Evolutionary conservation across 2,113 vertebrate species (phyloP).

Genomic region (Clarias magur): DNA sequence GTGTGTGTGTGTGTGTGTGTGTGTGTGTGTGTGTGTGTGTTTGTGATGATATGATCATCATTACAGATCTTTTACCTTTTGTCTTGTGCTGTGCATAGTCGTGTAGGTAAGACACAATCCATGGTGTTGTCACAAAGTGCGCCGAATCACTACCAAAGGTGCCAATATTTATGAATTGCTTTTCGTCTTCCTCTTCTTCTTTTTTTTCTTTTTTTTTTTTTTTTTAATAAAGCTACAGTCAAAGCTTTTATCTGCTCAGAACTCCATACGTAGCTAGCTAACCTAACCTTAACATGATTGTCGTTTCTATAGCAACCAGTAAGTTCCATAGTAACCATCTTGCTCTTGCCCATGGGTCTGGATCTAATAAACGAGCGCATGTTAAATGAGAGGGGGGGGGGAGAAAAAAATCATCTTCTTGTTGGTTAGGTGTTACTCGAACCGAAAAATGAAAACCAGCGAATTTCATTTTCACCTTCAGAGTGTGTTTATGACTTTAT

Average conservation of each 20-base stretch:
- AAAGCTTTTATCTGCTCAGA: too few relatives aligned
- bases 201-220: not conserved
- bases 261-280: not conserved
- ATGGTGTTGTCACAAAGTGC: not conserved
- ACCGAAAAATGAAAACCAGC: too few relatives aligned
- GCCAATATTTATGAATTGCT: not conserved
- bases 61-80: not conserved
- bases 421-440: not conserved
- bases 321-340: not conserved
- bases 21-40: not conserved
- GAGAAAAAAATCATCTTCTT: not conserved
- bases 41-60: not conserved
- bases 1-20: not conserved
- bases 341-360: not conserved
- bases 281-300: not conserved
- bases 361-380: not conserved
- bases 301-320: not conserved
- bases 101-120: not conserved
- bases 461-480: conserved; percentile 28
- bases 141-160: not conserved
- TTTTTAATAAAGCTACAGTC: not conserved
- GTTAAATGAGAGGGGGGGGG: not conserved
- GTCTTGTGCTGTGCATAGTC: not conserved
- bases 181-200: not conserved
- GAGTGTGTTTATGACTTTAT: conserved; percentile 21